phyloP scores from a whole-genome alignment of 2,888 invertebrate species.

The Theretra japonica region DNA sequence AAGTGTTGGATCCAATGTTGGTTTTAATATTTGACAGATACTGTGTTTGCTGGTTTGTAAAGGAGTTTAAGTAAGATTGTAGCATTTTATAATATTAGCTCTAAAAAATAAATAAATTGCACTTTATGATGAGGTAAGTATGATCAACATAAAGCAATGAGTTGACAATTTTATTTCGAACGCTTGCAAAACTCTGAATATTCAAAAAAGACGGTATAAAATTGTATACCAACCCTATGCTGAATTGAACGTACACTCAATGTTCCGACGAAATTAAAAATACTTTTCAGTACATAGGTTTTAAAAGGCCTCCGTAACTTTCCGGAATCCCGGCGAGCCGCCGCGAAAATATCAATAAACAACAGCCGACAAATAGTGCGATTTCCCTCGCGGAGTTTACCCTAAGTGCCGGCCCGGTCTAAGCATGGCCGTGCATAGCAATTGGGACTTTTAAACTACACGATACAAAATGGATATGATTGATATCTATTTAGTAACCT shows the following conservation, averaged over 20 bases:
- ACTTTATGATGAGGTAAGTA: too few species aligned
- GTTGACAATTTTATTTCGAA: too few species aligned
- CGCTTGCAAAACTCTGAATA: too few species aligned
- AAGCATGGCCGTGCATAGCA: constrained; percentile 42
- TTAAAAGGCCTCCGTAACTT: constrained; percentile 33
- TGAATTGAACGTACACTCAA: neutral
- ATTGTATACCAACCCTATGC: neutral
- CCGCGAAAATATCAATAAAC: constrained; percentile 64
- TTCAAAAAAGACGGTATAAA: neutral
- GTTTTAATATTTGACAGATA: neutral
- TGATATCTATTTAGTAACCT: too few species aligned
- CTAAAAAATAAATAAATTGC: too few species aligned
- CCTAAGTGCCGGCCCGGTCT: constrained; percentile 54
- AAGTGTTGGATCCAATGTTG: neutral
- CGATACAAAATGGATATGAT: constrained; percentile 36
- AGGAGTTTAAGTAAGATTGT: too few species aligned
- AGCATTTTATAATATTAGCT: too few species aligned
- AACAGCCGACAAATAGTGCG: constrained; percentile 59
- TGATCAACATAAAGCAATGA: too few species aligned
- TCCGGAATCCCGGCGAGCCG: constrained; percentile 40
- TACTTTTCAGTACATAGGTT: constrained; percentile 13
- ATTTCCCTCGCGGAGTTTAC: constrained; percentile 59
- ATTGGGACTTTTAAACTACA: constrained; percentile 43
- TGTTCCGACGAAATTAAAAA: constrained; percentile 3
- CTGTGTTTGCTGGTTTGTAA: neutral